A percentile compares a stretch with the other conserved stretches of the same genome.
phyloP scores from a whole-genome alignment of 2,888 invertebrate species.

The Trissonchulus latispiculum region DNA sequence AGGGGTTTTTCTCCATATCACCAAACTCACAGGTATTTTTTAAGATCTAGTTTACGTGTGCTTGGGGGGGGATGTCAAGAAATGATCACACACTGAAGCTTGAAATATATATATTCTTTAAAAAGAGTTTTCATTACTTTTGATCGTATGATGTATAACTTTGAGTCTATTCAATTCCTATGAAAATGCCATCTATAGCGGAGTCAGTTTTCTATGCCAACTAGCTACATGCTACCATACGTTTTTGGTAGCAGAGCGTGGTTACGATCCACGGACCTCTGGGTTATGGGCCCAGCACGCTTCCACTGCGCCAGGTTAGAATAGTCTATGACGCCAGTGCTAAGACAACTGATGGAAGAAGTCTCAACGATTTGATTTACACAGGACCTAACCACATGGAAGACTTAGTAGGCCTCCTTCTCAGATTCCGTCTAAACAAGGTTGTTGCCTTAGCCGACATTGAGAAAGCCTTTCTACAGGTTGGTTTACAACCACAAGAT shows the following conservation, averaged over 20 bases:
- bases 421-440: not conserved
- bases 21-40: not conserved
- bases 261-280: slow-evolving; percentile 64
- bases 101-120: no score
- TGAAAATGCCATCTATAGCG: no score
- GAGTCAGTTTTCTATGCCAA: no score
- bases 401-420: not conserved
- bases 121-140: no score
- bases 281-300: slow-evolving; percentile 76
- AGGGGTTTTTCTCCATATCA: not conserved
- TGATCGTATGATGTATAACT: no score
- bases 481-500: slow-evolving; percentile 24
- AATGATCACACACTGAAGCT: no score
- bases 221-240: no score
- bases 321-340: no score
- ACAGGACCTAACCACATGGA: not conserved
- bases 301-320: slow-evolving; percentile 71
- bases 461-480: slow-evolving; percentile 31
- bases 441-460: slow-evolving; percentile 24
- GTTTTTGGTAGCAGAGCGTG: slow-evolving; percentile 38
- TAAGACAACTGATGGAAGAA: no score
- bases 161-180: no score
- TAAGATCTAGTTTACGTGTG: no score
- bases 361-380: not conserved
- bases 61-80: no score